phyloP scores from a whole-genome alignment of 2,797 vertebrate genomes.

The Lycodopsis pacificus region DNA sequence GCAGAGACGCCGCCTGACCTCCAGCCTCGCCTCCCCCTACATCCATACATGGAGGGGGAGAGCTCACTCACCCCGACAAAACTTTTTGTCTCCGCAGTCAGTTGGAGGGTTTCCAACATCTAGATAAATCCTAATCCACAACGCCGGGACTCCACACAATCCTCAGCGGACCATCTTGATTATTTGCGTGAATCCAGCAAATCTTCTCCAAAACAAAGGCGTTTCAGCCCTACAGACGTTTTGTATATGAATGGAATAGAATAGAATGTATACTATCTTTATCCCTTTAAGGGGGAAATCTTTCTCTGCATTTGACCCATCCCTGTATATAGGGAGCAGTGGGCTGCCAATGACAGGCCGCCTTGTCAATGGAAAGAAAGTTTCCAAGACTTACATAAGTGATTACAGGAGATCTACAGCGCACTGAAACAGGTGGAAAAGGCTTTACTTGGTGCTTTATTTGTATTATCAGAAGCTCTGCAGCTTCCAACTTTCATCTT shows the following conservation, averaged over 20 bases:
- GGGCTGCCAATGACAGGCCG: no score
- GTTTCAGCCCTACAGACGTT: slow-evolving; percentile 26
- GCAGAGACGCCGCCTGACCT: slow-evolving; percentile 9
- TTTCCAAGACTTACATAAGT: slow-evolving; percentile 26
- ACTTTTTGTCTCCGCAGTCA: slow-evolving; percentile 35
- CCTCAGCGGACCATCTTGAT: slow-evolving; percentile 51
- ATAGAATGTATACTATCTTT: no score
- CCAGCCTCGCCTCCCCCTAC: background rate
- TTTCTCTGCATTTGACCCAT: no score
- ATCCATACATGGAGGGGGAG: background rate
- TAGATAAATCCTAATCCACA: slow-evolving; percentile 66
- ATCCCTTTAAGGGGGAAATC: no score
- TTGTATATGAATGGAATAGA: background rate
- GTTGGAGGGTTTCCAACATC: slow-evolving; percentile 51
- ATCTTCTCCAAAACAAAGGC: slow-evolving; percentile 59
- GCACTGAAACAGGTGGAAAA: background rate
- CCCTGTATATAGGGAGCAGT: no score
- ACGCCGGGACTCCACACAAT: slow-evolving; percentile 27
- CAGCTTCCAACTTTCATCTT: slow-evolving; percentile 17
- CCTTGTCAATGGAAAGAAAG: slow-evolving; percentile 3
- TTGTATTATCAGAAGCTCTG: slow-evolving; percentile 17
- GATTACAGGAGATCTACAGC: background rate
- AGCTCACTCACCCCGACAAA: background rate
- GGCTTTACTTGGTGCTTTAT: slow-evolving; percentile 15
- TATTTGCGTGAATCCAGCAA: slow-evolving; percentile 50